A percentile compares a stretch with the other conserved stretches of the same genome.
These are phyloP conservation scores for Epiperipatus broadwayi DNA, from an alignment of 2,888 invertebrate genomes.

Conservation along the genomic window DNA sequence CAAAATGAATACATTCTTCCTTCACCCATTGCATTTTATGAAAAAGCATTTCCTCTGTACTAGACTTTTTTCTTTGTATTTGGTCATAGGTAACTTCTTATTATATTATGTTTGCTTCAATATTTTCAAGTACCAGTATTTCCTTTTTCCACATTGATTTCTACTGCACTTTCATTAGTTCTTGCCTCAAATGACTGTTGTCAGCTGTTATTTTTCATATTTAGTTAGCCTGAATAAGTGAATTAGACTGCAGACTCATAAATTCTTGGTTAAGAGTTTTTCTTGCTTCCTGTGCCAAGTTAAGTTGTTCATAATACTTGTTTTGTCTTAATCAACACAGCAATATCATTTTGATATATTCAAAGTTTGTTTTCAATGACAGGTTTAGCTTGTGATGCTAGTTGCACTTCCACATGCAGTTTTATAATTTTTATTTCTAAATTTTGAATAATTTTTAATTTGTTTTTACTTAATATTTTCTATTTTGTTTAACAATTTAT, in stretches of 20 bases:
- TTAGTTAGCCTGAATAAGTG: conserved; percentile 22
- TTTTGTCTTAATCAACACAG: conserved; percentile 27
- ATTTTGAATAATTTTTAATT: conserved; percentile 28
- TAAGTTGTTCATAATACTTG: conserved; percentile 33
- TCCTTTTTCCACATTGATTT: conserved; percentile 31
- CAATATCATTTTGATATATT: conserved; percentile 26
- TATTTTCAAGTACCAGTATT: conserved; percentile 29
- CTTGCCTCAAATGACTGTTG: conserved; percentile 24
- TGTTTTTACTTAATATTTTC: conserved; percentile 26
- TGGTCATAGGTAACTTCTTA: conserved; percentile 30
- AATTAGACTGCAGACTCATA: conserved; percentile 24
- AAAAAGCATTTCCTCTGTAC: conserved; percentile 25
- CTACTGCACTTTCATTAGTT: conserved; percentile 28
- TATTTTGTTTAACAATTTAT: conserved; percentile 25
- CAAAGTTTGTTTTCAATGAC: conserved; percentile 27
- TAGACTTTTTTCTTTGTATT: conserved; percentile 27
- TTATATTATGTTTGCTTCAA: conserved; percentile 33
- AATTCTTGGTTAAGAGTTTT: conserved; percentile 28
- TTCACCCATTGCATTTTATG: conserved; percentile 25
- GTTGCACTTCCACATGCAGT: conserved; percentile 30
- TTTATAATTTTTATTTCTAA: conserved; percentile 32
- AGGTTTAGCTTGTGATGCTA: conserved; percentile 27
- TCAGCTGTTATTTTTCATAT: conserved; percentile 28
- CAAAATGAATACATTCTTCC: conserved; percentile 24
- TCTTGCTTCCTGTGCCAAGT: conserved; percentile 26